A percentile compares a stretch with the other conserved stretches of the same genome.
These are phyloP conservation scores for Clitarchus hookeri DNA, from an alignment of 2,888 invertebrate genomes.

Conservation along the genomic window DNA sequence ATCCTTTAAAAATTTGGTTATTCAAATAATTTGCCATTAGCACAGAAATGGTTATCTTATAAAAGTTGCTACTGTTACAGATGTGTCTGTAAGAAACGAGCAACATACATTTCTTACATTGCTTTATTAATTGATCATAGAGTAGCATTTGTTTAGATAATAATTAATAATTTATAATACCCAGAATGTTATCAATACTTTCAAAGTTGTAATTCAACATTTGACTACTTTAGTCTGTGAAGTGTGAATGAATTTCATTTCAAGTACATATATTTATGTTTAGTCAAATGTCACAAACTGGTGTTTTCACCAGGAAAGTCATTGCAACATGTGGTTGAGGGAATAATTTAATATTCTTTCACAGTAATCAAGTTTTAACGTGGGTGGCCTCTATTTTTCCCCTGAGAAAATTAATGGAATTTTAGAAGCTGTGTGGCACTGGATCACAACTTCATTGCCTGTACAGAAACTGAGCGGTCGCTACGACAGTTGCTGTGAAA, in stretches of 20 bases:
- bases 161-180: conserved; percentile 18
- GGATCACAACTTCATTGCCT: conserved; percentile 24
- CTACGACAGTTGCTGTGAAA: neutral
- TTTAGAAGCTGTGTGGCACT: conserved; percentile 3
- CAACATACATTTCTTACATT: neutral
- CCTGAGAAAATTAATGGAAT: neutral
- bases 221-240: conserved; percentile 21
- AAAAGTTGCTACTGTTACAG: too few species aligned
- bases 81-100: neutral
- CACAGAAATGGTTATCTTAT: neutral
- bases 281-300: neutral
- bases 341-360: neutral
- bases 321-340: neutral
- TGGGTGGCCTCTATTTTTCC: neutral
- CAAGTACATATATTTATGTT: neutral
- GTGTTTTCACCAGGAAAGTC: neutral
- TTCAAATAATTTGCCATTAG: neutral
- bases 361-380: neutral
- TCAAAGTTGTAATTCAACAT: neutral
- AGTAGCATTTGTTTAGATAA: conserved; percentile 10
- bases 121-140: neutral
- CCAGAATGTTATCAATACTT: neutral
- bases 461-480: conserved; percentile 7
- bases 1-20: neutral
- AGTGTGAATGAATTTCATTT: neutral